Percentiles rank a stretch among this genome's conserved stretches.
Conservation (phyloP, 2,888 invertebrate genomes). For the Pachymerium ferrugineum region DNA sequence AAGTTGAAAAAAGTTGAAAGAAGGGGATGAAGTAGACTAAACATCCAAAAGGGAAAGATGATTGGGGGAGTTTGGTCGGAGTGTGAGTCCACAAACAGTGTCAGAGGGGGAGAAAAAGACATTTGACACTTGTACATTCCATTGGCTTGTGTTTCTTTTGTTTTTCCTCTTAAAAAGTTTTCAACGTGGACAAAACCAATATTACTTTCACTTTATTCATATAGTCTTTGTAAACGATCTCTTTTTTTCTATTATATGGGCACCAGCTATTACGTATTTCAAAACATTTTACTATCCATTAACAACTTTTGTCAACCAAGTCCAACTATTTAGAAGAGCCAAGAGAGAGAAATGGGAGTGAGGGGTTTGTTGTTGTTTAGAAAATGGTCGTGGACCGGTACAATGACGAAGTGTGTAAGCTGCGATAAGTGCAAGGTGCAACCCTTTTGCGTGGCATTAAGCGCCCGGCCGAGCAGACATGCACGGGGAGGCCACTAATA, state of each 20-base stretch:
- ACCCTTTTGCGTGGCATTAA: constrained; percentile 8
- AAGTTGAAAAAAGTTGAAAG: background rate
- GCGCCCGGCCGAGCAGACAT: constrained; percentile 15
- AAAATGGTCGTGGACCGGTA: background rate
- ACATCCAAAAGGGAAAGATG: constrained; percentile 21
- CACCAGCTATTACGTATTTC: too few species aligned
- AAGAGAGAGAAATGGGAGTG: too few species aligned
- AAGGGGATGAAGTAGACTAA: constrained; percentile 12
- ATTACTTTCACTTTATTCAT: too few species aligned
- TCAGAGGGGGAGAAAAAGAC: background rate
- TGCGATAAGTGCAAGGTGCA: constrained; percentile 27
- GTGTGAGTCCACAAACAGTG: constrained; percentile 9
- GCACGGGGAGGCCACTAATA: constrained; percentile 21
- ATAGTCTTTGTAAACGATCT: too few species aligned
- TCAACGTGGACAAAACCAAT: too few species aligned
- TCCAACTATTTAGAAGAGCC: too few species aligned
- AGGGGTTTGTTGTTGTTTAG: constrained; percentile 18
- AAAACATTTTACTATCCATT: too few species aligned
- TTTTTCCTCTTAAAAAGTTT: background rate
- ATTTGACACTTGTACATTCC: constrained; percentile 16
- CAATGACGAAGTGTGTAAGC: background rate
- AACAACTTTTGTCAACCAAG: too few species aligned
- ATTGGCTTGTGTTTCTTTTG: background rate
- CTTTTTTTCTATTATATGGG: too few species aligned
- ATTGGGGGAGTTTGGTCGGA: background rate